phyloP scores from a whole-genome alignment of 2,113 vertebrate genomes.

The Vireo altiloquus region DNA sequence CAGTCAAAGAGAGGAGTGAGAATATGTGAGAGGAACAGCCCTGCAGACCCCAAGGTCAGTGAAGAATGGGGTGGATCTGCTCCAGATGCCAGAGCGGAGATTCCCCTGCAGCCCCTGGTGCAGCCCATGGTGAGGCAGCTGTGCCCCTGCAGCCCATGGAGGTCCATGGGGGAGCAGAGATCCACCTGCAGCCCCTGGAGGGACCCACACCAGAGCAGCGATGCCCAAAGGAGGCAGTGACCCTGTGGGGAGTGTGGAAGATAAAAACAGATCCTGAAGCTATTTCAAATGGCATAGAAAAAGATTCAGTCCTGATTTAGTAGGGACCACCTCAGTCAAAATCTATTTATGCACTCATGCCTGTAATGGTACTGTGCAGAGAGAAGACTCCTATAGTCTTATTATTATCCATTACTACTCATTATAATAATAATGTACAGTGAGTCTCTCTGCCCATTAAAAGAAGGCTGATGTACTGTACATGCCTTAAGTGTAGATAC shows the following conservation, averaged over 20 bases:
- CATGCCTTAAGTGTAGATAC: not conserved
- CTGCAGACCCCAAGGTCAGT: not conserved
- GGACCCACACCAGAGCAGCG: not conserved
- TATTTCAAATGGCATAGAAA: not conserved
- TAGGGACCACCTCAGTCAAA: not conserved
- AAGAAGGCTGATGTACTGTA: not conserved
- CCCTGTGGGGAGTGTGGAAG: not conserved
- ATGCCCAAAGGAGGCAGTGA: not conserved
- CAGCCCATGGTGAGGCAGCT: not conserved
- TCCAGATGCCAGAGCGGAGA: fast-evolving
- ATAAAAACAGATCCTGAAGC: not conserved
- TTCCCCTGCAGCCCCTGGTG: not conserved
- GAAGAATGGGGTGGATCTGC: fast-evolving
- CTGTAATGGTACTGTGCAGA: not conserved
- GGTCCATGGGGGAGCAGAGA: not conserved
- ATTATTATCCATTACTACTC: not conserved
- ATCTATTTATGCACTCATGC: conserved; percentile 24
- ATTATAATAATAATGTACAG: not conserved
- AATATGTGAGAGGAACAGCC: not conserved
- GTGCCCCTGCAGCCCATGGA: not conserved
- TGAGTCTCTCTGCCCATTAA: not conserved
- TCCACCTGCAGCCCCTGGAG: not conserved
- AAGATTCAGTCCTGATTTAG: not conserved
- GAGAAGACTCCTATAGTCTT: not conserved
- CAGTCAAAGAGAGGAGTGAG: not conserved